Conservation (phyloP, 2,888 invertebrate species). For the Leistus spinibarbis region DNA sequence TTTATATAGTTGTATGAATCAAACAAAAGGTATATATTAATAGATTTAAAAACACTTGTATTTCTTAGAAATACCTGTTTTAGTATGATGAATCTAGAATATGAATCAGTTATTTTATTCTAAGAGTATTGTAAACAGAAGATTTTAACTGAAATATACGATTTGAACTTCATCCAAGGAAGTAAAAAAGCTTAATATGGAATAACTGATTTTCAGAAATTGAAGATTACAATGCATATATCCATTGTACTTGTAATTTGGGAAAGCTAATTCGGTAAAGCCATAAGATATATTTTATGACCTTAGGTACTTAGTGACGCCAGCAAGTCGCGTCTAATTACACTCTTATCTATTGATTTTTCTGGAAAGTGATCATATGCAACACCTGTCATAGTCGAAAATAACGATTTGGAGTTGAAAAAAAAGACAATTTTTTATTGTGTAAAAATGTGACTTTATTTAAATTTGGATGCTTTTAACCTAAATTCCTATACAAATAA, state of each 20-base stretch:
- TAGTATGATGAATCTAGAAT: background rate
- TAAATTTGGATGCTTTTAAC: background rate
- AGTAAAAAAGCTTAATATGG: no score
- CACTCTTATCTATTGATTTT: background rate
- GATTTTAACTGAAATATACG: no score
- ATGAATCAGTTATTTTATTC: background rate
- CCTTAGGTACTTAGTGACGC: background rate
- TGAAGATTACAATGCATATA: background rate
- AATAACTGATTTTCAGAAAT: no score
- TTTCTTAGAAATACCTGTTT: background rate
- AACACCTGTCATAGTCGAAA: background rate
- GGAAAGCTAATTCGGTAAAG: background rate
- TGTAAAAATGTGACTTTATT: background rate
- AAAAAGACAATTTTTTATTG: background rate
- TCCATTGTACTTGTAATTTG: background rate
- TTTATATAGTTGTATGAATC: background rate
- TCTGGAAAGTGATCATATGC: background rate
- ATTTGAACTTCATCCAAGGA: no score
- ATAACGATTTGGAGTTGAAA: background rate
- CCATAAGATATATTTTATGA: background rate
- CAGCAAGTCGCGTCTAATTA: background rate
- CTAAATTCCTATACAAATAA: background rate
- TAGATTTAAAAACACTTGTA: background rate
- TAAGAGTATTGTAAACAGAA: no score
- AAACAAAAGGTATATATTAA: background rate